Evolutionary conservation across 1,140 invertebrate genomes (phyloP).

Genomic region (Drosophila burlai): DNA sequence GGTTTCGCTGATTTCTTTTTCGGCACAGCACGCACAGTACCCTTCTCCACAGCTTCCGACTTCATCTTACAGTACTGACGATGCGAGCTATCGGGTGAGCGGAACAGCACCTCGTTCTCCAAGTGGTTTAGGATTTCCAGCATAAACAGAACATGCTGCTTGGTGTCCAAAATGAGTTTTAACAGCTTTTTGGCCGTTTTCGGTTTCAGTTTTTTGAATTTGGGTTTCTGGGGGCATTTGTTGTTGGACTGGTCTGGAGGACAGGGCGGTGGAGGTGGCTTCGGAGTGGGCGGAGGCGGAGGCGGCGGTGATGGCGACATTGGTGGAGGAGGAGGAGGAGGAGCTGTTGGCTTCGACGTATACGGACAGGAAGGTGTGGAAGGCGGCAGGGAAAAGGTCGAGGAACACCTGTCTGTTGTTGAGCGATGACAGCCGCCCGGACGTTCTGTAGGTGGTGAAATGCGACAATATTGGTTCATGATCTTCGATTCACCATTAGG

Average conservation of each 20-base stretch:
- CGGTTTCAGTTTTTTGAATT: background rate
- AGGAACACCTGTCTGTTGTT: background rate
- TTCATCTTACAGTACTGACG: background rate
- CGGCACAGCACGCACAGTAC: no score
- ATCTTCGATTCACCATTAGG: background rate
- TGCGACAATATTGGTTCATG: background rate
- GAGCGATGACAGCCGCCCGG: background rate
- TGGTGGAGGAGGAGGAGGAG: background rate
- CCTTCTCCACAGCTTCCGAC: background rate
- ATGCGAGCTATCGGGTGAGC: background rate
- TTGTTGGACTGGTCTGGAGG: no score
- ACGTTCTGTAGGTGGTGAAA: background rate
- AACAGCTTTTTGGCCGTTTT: conserved; percentile 4
- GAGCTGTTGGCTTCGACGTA: background rate
- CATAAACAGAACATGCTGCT: conserved; percentile 28
- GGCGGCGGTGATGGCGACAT: background rate
- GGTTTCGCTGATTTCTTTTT: conserved; percentile 1
- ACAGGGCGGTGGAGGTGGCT: background rate
- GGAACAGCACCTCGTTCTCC: conserved; percentile 42
- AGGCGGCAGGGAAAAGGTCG: background rate
- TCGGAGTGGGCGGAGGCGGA: background rate
- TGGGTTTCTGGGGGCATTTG: background rate
- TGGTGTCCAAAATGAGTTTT: conserved; percentile 16
- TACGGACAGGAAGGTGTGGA: background rate
- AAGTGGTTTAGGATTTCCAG: conserved; percentile 45